phyloP scores from a whole-genome alignment of 2,797 vertebrate species.

The Sebastes nivosus region DNA sequence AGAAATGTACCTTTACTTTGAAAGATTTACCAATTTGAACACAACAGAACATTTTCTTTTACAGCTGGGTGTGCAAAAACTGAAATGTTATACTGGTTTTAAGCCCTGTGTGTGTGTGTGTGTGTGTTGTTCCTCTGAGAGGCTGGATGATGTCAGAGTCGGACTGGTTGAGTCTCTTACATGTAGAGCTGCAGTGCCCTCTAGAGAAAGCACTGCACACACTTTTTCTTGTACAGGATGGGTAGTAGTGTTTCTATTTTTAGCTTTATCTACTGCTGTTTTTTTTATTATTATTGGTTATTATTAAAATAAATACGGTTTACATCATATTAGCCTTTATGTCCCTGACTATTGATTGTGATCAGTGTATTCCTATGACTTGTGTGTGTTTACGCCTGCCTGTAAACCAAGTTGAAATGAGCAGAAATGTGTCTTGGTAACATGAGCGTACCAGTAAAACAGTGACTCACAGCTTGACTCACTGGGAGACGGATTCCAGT shows the following conservation, averaged over 20 bases:
- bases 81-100: not conserved
- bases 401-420: not conserved
- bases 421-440: not conserved
- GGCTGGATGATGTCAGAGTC: not conserved
- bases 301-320: not conserved
- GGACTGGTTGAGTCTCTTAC: not conserved
- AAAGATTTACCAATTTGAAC: not conserved
- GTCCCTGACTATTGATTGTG: not conserved
- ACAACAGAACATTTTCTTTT: not conserved
- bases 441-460: not conserved
- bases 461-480: not conserved
- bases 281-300: not conserved
- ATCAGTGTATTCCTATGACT: not conserved
- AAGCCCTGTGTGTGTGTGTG: not conserved
- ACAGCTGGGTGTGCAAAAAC: not conserved
- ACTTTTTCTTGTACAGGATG: not conserved
- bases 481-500: not conserved
- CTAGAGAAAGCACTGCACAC: slow-evolving; percentile 28
- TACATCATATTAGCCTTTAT: not conserved
- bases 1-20: not conserved
- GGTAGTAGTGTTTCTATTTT: not conserved
- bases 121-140: not conserved
- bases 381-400: not conserved
- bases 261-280: not conserved
- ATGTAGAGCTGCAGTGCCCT: slow-evolving; percentile 47